Conservation (phyloP, 1,140 invertebrate species). For the Pseudomyrmex dendroicus region DNA sequence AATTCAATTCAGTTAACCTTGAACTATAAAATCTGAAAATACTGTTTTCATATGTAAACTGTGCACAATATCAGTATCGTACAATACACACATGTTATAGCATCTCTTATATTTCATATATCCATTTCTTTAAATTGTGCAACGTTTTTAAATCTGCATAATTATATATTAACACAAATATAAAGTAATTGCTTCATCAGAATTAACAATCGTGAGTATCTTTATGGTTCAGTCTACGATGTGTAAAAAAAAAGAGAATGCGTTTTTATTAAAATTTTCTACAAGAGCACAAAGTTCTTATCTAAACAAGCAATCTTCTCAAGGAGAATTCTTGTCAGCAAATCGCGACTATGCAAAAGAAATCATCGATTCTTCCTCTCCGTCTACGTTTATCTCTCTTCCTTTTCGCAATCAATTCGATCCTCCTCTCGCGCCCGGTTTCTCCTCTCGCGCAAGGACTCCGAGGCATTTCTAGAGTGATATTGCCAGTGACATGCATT, state of each 20-base stretch:
- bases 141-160: too few relatives aligned
- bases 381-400: constrained; percentile 15
- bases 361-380: constrained; percentile 32
- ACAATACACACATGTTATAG: background rate
- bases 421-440: constrained; percentile 8
- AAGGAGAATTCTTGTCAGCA: constrained; percentile 37
- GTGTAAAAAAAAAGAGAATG: background rate
- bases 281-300: constrained; percentile 5
- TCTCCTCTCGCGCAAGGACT: constrained; percentile 65
- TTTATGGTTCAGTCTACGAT: background rate
- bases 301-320: constrained; percentile 39
- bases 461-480: constrained; percentile 74
- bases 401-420: constrained; percentile 71
- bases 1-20: constrained; percentile 48
- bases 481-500: constrained; percentile 80
- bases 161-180: too few relatives aligned
- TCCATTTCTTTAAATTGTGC: too few relatives aligned
- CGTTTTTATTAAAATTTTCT: background rate
- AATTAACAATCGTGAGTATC: too few relatives aligned
- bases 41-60: constrained; percentile 6
- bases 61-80: background rate
- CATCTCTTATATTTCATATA: too few relatives aligned
- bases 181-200: too few relatives aligned
- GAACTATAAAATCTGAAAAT: constrained; percentile 8
- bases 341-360: constrained; percentile 56